Conservation (phyloP, 2,888 invertebrate genomes). For the Elegia similella region DNA sequence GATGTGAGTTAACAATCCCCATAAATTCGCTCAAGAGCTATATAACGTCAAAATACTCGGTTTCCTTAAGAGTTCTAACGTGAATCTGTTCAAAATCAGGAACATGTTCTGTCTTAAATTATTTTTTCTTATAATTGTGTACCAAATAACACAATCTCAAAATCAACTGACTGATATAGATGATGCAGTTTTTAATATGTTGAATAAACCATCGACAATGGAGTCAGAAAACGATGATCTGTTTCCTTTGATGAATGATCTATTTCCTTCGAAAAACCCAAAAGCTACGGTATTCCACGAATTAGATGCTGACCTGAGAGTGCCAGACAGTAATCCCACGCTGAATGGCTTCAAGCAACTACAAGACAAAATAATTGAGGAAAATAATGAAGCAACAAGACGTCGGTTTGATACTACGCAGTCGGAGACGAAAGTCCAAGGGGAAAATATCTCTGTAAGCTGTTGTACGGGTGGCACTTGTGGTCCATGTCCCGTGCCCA, state of each 20-base stretch:
- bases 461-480: background rate
- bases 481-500: background rate
- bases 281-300: background rate
- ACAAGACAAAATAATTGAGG: conserved; percentile 1
- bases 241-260: background rate
- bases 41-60: background rate
- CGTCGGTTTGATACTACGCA: background rate
- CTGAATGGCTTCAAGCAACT: background rate
- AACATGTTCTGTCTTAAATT: background rate
- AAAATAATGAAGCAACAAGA: background rate
- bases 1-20: conserved; percentile 4
- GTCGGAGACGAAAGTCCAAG: background rate
- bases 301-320: background rate
- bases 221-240: no score
- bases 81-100: background rate
- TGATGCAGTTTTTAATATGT: conserved; percentile 3
- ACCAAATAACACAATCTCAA: background rate
- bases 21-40: background rate
- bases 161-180: background rate
- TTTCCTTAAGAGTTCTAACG: background rate
- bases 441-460: background rate
- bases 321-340: background rate
- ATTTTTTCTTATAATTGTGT: background rate
- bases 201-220: conserved; percentile 8
- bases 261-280: background rate